These are phyloP conservation scores for Rhinophrynus dorsalis DNA, from an alignment of 2,797 vertebrate genomes.

Conservation along the genomic window DNA sequence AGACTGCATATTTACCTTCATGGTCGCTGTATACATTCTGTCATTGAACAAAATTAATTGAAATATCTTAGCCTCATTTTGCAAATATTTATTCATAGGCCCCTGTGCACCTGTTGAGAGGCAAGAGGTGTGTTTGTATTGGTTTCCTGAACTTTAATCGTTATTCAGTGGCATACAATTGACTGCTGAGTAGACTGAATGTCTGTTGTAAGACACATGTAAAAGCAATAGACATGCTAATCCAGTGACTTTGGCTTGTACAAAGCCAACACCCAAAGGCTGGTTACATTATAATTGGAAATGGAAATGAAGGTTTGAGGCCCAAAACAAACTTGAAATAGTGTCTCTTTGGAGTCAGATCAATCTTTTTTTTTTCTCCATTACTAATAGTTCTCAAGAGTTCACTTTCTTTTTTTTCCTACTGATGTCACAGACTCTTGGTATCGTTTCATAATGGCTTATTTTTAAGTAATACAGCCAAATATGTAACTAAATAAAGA, in stretches of 20 bases:
- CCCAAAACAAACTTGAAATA: not conserved
- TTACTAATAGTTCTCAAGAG: too few species aligned
- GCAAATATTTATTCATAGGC: constrained; percentile 2
- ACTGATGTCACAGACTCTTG: too few species aligned
- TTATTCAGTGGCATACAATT: not conserved
- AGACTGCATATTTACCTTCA: not conserved
- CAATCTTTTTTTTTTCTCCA: not conserved
- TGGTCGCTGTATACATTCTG: not conserved
- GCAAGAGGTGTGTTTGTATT: constrained; percentile 5
- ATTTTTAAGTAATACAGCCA: too few species aligned
- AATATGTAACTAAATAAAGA: too few species aligned
- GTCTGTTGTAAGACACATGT: constrained; percentile 19
- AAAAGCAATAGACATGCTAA: constrained; percentile 32
- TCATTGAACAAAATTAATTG: not conserved
- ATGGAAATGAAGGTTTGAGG: not conserved
- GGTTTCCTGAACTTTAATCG: constrained; percentile 3
- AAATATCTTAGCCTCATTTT: not conserved
- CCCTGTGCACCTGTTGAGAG: constrained; percentile 1
- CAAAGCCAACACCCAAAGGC: not conserved
- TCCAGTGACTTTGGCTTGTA: constrained; percentile 5
- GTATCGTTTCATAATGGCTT: too few species aligned
- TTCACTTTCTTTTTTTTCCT: too few species aligned
- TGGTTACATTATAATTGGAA: constrained; percentile 11
- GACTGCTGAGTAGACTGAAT: not conserved
- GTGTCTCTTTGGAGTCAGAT: not conserved